These are phyloP conservation scores for Hermaeophaga mercurialis DNA, from an alignment of 2,888 invertebrate species.

Conservation along the genomic window DNA sequence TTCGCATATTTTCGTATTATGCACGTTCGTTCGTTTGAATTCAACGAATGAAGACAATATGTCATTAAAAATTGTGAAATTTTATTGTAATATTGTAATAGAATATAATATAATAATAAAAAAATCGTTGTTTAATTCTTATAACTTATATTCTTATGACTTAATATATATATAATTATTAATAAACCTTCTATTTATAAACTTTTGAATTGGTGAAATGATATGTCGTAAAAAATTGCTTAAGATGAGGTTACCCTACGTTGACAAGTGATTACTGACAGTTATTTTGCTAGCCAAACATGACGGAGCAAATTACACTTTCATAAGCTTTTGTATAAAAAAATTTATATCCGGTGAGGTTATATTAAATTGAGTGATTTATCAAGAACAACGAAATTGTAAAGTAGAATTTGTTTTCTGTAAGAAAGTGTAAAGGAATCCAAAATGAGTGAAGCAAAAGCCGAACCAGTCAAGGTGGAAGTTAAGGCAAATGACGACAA, in stretches of 20 bases:
- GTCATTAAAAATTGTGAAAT: too few relatives aligned
- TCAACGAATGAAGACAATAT: background rate
- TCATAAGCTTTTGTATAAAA: conserved; percentile 2
- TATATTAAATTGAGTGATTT: too few relatives aligned
- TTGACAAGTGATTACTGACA: conserved; percentile 11
- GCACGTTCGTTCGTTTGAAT: background rate
- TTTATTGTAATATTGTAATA: too few relatives aligned
- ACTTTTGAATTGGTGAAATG: background rate
- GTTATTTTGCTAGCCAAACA: conserved; percentile 14
- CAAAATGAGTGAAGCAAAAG: conserved; percentile 46
- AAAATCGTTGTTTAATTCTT: too few relatives aligned
- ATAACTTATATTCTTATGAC: too few relatives aligned
- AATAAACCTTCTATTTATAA: too few relatives aligned
- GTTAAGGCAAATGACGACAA: conserved; percentile 52
- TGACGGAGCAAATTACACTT: conserved; percentile 29
- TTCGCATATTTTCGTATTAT: conserved; percentile 6
- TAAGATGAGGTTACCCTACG: background rate
- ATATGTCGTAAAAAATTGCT: background rate
- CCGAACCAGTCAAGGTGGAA: conserved; percentile 48
- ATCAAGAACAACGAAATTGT: too few relatives aligned
- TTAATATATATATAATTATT: too few relatives aligned
- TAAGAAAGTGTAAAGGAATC: background rate
- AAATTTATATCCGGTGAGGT: conserved; percentile 1
- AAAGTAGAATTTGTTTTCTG: background rate
- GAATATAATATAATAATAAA: too few relatives aligned